phyloP scores from a whole-genome alignment of 1,140 invertebrate genomes.

The Nephotettix cincticeps region DNA sequence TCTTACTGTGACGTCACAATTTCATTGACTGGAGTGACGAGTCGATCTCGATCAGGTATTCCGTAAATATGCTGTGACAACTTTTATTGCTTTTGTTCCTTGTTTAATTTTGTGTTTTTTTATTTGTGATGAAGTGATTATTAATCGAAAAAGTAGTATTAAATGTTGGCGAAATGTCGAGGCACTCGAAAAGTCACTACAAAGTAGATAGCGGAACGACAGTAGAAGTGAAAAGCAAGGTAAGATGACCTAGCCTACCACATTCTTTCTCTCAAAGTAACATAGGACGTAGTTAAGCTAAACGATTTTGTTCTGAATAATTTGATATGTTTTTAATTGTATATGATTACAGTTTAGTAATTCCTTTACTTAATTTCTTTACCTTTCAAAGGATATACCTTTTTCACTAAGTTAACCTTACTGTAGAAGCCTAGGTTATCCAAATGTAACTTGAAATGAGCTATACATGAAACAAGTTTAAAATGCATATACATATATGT shows the following conservation, averaged over 20 bases:
- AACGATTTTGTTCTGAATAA: too few relatives aligned
- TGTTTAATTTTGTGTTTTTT: conserved; percentile 4
- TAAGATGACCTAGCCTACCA: conserved; percentile 17
- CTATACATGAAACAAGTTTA: too few relatives aligned
- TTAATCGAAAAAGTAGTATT: background rate
- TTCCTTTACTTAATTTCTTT: too few relatives aligned
- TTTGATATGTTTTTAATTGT: too few relatives aligned
- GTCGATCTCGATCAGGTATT: conserved; percentile 10
- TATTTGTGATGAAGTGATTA: background rate
- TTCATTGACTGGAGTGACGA: conserved; percentile 23
- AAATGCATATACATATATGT: too few relatives aligned
- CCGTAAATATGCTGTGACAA: conserved; percentile 16
- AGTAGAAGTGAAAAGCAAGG: conserved; percentile 38
- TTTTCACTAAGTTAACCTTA: too few relatives aligned
- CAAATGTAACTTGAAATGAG: too few relatives aligned
- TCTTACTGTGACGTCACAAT: conserved; percentile 12
- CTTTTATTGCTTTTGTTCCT: conserved; percentile 15
- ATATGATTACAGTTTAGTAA: too few relatives aligned
- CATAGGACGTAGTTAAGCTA: too few relatives aligned
- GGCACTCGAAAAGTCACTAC: conserved; percentile 35
- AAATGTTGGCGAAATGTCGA: conserved; percentile 33
- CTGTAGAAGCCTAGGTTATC: too few relatives aligned
- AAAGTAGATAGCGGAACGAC: conserved; percentile 30
- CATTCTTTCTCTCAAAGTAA: too few relatives aligned
- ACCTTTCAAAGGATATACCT: too few relatives aligned